Evolutionary conservation across 2,888 invertebrate species (phyloP).

Genomic region (Apodemia mormo): DNA sequence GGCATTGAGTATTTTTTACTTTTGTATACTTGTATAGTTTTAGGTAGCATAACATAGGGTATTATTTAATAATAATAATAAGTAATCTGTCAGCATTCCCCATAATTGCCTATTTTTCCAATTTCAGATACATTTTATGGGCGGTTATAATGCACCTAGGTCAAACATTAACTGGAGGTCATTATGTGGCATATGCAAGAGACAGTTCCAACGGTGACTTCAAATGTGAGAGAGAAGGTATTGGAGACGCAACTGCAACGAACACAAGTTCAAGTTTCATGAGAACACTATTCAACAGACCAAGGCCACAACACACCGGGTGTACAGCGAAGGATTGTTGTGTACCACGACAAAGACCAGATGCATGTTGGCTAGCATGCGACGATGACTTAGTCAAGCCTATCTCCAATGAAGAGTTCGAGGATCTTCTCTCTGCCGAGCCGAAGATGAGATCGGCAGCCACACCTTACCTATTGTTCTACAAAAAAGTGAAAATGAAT

Average conservation of each 20-base stretch:
- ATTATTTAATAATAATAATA: too few species aligned
- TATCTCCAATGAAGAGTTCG: conserved; percentile 89
- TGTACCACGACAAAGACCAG: conserved; percentile 66
- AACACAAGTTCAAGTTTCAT: conserved; percentile 61
- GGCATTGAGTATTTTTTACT: background rate
- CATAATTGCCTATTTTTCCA: background rate
- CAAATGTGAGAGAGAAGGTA: conserved; percentile 44
- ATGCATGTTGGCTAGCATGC: conserved; percentile 90
- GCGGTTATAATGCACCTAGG: conserved; percentile 95
- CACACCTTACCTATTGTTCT: conserved; percentile 93
- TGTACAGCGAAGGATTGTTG: conserved; percentile 81
- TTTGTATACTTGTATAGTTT: too few species aligned
- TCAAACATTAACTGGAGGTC: conserved; percentile 93
- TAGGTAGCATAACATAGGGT: too few species aligned
- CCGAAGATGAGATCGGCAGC: conserved; percentile 88
- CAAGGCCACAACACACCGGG: conserved; percentile 51
- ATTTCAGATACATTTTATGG: conserved; percentile 87
- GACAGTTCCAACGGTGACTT: conserved; percentile 50
- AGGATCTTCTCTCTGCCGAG: conserved; percentile 87
- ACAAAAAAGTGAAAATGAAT: conserved; percentile 83
- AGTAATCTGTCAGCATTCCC: too few species aligned
- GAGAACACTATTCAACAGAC: conserved; percentile 64
- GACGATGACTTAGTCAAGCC: conserved; percentile 93
- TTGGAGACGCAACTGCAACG: conserved; percentile 44
- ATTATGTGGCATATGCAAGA: conserved; percentile 94